Evolutionary conservation across 2,113 vertebrate species (phyloP).

Genomic region (Sphyrna mokarran): DNA sequence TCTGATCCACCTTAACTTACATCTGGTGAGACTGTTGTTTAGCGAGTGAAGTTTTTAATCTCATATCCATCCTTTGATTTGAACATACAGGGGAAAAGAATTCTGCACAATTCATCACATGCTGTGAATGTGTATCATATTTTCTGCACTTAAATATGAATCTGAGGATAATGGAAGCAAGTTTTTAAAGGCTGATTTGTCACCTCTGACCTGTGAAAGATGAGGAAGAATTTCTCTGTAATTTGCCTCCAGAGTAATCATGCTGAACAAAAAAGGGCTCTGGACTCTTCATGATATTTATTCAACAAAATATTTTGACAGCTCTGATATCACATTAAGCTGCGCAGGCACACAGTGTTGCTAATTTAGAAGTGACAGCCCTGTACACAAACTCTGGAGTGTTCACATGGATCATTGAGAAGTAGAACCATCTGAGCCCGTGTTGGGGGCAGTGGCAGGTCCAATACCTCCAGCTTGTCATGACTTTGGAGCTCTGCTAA

Average conservation of each 20-base stretch:
- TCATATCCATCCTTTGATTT: too few relatives aligned
- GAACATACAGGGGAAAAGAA: too few relatives aligned
- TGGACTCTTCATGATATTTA: neutral
- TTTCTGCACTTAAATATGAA: too few relatives aligned
- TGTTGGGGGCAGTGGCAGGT: neutral
- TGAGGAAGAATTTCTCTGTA: neutral
- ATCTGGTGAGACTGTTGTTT: too few relatives aligned
- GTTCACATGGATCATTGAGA: neutral
- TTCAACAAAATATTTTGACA: neutral
- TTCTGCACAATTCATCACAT: too few relatives aligned
- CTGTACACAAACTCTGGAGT: neutral
- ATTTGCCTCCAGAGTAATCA: neutral
- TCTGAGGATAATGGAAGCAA: too few relatives aligned
- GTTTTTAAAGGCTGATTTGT: neutral
- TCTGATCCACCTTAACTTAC: too few relatives aligned
- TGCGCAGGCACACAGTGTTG: neutral
- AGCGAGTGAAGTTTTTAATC: too few relatives aligned
- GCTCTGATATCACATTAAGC: neutral
- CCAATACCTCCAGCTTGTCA: neutral
- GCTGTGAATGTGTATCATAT: too few relatives aligned
- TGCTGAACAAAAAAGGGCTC: neutral
- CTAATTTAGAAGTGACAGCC: neutral
- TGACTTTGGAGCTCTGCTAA: neutral
- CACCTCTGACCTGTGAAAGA: neutral
- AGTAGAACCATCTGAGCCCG: neutral